A percentile compares a stretch with the other conserved stretches of the same genome.
phyloP scores from a whole-genome alignment of 2,797 vertebrate species.

The Leucoraja ocellata region DNA sequence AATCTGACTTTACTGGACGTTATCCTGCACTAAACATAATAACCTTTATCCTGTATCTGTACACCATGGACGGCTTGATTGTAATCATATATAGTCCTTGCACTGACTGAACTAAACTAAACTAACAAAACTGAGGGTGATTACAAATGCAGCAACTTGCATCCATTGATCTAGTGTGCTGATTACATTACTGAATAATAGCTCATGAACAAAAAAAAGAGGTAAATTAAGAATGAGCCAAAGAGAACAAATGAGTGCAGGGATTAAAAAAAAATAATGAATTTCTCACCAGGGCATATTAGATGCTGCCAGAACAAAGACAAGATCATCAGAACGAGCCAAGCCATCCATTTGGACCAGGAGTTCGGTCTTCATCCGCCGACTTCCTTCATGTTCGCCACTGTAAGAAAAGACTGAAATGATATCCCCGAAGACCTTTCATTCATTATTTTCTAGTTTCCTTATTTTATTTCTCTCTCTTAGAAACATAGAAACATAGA shows the following conservation, averaged over 20 bases:
- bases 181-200: background rate
- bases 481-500: too few relatives aligned
- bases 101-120: too few relatives aligned
- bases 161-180: background rate
- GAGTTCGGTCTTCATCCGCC: slow-evolving; percentile 88
- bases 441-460: background rate
- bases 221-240: background rate
- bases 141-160: background rate
- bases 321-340: slow-evolving; percentile 79
- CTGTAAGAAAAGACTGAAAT: slow-evolving; percentile 50
- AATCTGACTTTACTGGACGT: too few relatives aligned
- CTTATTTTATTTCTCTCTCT: background rate
- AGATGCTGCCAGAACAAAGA: slow-evolving; percentile 92
- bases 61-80: too few relatives aligned
- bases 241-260: background rate
- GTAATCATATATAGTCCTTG: too few relatives aligned
- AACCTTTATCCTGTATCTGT: too few relatives aligned
- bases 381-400: slow-evolving; percentile 84
- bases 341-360: slow-evolving; percentile 95
- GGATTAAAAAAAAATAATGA: background rate
- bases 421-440: background rate
- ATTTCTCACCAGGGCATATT: slow-evolving; percentile 84
- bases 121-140: background rate
- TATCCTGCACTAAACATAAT: too few relatives aligned
- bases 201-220: background rate